Evolutionary conservation across 2,888 invertebrate genomes (phyloP), one percentile per base, ranked within the genome.

Genomic region (Thumatha senex): DNA sequence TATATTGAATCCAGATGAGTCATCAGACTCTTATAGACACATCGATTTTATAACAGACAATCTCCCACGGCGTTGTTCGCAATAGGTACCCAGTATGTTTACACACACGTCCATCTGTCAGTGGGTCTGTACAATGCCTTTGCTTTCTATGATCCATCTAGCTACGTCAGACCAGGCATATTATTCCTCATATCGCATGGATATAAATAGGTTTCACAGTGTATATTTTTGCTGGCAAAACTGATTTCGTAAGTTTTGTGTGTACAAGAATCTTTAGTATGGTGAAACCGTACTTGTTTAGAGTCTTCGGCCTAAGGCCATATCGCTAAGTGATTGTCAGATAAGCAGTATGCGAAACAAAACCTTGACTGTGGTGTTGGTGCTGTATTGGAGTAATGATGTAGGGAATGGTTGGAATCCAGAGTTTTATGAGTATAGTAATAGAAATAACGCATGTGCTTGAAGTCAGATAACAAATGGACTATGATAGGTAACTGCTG

Each of bases 11-110:
- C 18, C 18, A 24, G 18, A 44, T 44, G 35, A 44, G 35, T 44
- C 35, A 44, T 5, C 18, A 1, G 13, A 35, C 13, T 24, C 7
- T 44, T 33, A 29, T 7, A 39, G 13, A 29, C 12, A 13, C 24
- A 18, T 7, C 34, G 24, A 18, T 35, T 33, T 14, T 46, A 40
- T 46, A 33, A 30, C 46, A 46, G 38, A 13, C 24, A 2, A 31
- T 46, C 46, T 46, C 46, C 46, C 46, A 34, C 46, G 40, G 13
- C 33, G 46, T 18, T 2, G 12, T n/a, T 33, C 39, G 33, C 46
- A 33, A 46, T 39, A 46, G 31, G 10, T 31, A 2, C 31, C 11
- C 12, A 30, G 18, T n/a, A 39, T 39, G 39, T 46, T 38, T 45
- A 38, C 10, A 14, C n/a, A 30, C 46, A 46, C 18, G 33, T 18